Conservation (phyloP, 2,113 vertebrate species). For the Bettongia penicillata region DNA sequence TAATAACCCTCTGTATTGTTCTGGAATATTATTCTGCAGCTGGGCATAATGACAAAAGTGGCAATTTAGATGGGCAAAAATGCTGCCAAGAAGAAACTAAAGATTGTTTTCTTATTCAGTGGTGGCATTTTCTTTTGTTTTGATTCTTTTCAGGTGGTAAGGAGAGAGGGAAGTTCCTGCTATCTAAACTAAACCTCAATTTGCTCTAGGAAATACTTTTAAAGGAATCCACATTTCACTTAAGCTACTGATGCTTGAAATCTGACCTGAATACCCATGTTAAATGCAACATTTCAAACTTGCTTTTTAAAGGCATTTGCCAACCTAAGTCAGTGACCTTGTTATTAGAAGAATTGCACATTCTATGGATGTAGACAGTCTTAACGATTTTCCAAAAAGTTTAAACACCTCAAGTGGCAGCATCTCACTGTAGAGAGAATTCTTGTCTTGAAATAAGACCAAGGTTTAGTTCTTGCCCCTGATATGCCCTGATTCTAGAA, state of each 20-base stretch:
- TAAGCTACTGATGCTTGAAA: background rate
- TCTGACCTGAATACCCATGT: background rate
- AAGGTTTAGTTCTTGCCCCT: background rate
- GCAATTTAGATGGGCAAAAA: background rate
- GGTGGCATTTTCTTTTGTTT: background rate
- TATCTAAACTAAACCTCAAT: background rate
- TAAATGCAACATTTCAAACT: background rate
- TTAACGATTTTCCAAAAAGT: background rate
- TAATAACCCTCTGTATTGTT: slow-evolving; percentile 39
- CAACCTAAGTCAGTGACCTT: background rate
- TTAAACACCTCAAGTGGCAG: background rate
- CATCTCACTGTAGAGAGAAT: background rate
- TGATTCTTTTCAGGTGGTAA: background rate
- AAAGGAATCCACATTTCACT: background rate
- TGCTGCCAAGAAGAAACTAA: background rate
- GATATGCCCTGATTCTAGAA: background rate
- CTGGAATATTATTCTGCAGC: slow-evolving; percentile 5
- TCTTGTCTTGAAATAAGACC: background rate
- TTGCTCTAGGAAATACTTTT: background rate
- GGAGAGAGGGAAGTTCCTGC: background rate
- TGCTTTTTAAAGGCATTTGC: background rate
- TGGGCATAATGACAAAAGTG: background rate
- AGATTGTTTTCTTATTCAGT: background rate
- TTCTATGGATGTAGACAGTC: background rate
- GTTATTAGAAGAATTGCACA: background rate